A percentile compares a stretch with the other conserved stretches of the same genome.
Evolutionary conservation across 92 coral and sea anemone species (phyloP).

Genomic region (Phenganax stokvisi): DNA sequence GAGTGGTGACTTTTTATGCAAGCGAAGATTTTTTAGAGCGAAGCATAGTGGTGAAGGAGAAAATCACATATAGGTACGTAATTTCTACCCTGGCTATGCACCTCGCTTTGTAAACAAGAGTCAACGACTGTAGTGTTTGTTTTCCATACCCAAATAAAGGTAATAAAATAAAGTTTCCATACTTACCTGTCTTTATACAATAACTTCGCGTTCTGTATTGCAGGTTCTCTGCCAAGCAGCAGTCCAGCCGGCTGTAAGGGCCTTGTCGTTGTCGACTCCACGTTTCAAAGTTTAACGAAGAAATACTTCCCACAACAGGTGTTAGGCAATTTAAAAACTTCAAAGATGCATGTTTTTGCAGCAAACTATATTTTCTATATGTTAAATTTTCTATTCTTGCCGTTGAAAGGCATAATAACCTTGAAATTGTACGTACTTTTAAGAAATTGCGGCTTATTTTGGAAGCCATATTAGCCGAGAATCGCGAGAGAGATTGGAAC

Average conservation of each 20-base stretch:
- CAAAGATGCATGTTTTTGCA: not conserved
- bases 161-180: not conserved
- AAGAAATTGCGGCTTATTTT: not conserved
- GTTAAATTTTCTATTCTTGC: not conserved
- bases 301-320: not conserved
- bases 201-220: not conserved
- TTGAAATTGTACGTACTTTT: not conserved
- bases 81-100: too few species aligned
- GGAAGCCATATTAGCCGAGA: constrained; percentile 18
- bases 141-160: too few species aligned
- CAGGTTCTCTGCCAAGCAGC: not conserved
- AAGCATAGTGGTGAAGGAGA: too few species aligned
- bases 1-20: too few species aligned
- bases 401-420: not conserved
- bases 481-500: not conserved
- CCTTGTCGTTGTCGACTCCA: not conserved
- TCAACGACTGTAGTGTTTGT: too few species aligned
- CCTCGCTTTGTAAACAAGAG: too few species aligned
- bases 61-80: too few species aligned
- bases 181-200: constrained; percentile 4
- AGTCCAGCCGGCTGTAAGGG: not conserved
- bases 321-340: not conserved
- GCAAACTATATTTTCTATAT: not conserved
- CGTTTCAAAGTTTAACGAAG: constrained; percentile 2
- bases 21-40: too few species aligned